Percentiles rank a stretch among this genome's conserved stretches.
Conservation (phyloP, 2,888 invertebrate species). For the Drosophila macrothrix region DNA sequence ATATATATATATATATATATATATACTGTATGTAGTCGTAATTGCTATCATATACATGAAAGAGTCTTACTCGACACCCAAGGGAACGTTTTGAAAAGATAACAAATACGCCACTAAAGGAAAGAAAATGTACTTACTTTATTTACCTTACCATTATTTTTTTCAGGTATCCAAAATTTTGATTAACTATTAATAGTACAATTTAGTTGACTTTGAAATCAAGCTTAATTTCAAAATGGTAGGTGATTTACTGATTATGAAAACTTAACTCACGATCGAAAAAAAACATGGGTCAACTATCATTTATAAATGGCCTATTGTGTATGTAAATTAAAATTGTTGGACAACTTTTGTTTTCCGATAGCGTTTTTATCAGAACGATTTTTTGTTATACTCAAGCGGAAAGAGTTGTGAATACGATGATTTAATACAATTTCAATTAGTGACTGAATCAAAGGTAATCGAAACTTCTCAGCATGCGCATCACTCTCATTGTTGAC, state of each 20-base stretch:
- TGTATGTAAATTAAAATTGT: neutral
- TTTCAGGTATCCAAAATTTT: neutral
- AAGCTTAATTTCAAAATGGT: neutral
- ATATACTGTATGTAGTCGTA: no score
- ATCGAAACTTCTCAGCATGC: conserved; percentile 7
- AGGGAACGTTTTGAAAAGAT: no score
- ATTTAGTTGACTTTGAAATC: neutral
- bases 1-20: no score
- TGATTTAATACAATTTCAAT: neutral
- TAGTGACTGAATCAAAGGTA: neutral
- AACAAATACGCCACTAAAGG: no score
- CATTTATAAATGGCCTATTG: neutral
- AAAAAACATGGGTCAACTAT: neutral
- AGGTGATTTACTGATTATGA: neutral
- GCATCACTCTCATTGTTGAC: neutral
- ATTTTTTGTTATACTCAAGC: neutral
- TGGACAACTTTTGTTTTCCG: neutral
- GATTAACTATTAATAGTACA: neutral
- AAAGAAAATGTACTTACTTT: no score
- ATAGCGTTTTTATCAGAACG: neutral
- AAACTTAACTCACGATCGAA: neutral
- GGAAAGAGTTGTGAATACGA: neutral
- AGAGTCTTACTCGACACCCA: no score
- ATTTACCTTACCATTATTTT: neutral
- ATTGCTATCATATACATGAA: no score